Conservation (phyloP, 92 coral and sea anemone species). For the Heteractis magnifica region DNA sequence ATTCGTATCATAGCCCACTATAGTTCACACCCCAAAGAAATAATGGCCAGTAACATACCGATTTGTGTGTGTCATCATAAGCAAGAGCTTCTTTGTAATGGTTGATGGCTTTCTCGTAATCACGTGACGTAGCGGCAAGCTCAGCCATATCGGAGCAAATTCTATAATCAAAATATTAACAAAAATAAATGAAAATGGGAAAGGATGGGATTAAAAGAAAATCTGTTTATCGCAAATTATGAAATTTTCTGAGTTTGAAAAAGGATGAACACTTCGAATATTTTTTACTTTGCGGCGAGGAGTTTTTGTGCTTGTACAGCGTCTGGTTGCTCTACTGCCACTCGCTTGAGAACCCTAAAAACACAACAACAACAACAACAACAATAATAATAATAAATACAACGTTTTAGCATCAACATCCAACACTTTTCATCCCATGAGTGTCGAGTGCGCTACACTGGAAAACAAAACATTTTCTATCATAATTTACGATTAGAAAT, state of each 20-base stretch:
- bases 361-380: neutral
- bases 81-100: constrained; percentile 89
- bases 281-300: constrained; percentile 87
- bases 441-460: too few species aligned
- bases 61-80: constrained; percentile 71
- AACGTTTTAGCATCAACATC: too few species aligned
- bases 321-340: constrained; percentile 95
- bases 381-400: too few species aligned
- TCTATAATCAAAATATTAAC: constrained; percentile 30
- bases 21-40: neutral
- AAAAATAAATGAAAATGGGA: neutral
- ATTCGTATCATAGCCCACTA: too few species aligned
- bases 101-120: constrained; percentile 92
- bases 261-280: too few species aligned
- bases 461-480: too few species aligned
- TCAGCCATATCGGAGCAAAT: constrained; percentile 98
- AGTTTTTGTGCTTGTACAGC: constrained; percentile 76
- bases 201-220: neutral
- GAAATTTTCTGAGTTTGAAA: too few species aligned
- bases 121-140: constrained; percentile 72
- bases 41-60: constrained; percentile 42
- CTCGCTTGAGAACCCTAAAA: constrained; percentile 86
- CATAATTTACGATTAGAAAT: too few species aligned
- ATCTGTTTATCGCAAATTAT: too few species aligned
- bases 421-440: too few species aligned